phyloP scores from a whole-genome alignment of 2,113 vertebrate species.

The Xenopus laevis region DNA sequence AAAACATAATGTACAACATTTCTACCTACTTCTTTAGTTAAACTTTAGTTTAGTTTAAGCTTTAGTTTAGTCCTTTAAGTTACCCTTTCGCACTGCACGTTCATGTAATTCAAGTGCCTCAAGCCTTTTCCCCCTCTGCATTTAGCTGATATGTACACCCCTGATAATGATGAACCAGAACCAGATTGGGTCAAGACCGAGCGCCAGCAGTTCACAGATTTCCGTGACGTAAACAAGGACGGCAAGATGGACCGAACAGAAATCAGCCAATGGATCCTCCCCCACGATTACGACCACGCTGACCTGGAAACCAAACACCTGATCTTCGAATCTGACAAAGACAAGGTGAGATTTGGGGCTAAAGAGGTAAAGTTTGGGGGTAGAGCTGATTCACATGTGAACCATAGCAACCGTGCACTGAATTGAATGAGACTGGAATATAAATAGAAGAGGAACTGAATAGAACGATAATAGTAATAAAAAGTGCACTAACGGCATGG shows the following conservation, averaged over 20 bases:
- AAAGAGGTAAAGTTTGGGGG: no score
- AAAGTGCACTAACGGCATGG: no score
- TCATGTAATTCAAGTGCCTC: background rate
- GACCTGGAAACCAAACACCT: constrained; percentile 83
- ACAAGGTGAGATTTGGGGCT: constrained; percentile 65
- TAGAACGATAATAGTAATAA: no score
- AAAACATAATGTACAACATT: no score
- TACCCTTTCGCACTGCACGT: no score
- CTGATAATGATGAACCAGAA: constrained; percentile 66
- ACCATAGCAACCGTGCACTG: no score
- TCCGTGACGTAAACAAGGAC: constrained; percentile 82
- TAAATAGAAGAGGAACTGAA: no score
- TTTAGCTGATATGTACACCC: constrained; percentile 77
- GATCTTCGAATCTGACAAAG: constrained; percentile 75
- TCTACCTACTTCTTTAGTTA: no score
- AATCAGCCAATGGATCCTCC: constrained; percentile 79
- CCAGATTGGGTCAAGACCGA: constrained; percentile 83
- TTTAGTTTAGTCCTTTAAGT: no score
- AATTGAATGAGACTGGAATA: no score
- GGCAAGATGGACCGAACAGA: constrained; percentile 73
- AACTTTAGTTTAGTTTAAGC: no score
- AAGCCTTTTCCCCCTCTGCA: background rate
- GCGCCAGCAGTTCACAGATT: constrained; percentile 77
- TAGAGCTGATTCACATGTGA: no score
- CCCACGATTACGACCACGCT: constrained; percentile 78